Evolutionary conservation across 2,797 vertebrate genomes (phyloP), one percentile per base, ranked within the genome.

Genomic region (Champsocephalus esox): DNA sequence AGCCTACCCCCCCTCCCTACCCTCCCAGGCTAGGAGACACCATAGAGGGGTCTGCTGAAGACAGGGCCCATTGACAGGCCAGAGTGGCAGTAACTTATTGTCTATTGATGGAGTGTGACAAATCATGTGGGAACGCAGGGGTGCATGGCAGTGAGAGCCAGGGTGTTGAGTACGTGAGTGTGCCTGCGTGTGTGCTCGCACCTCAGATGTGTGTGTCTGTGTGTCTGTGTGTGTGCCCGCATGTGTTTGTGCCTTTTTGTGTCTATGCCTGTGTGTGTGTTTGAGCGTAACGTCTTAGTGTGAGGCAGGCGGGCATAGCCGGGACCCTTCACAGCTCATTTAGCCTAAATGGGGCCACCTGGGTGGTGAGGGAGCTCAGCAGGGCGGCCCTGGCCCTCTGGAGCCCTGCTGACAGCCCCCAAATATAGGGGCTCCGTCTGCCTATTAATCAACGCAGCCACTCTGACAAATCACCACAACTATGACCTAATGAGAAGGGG

Each of bases 281-380:
- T 85, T 91, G 83, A 87, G 85, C 73, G 62, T 89, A 86, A 80
- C 74, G 61, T 88, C 93, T 90, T 88, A 92, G 89, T 87, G 89
- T 90, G 88, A 88, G 89, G 90, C 87, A 92, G 87, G 89, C 94
- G 94, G 94, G 95, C 94, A 94, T 94, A 94, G 95, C 96, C 92
- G 94, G 96, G 96, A 95, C 95, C 95, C 96, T 97, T 98, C 97
- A 98, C 97, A 98, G 96, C 96, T 98, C 96, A 97, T 98, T 99
- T 98, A 98, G 96, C 92, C 96, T 96, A 96, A 97, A 97, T 97
- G 93, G 93, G 96, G 96, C 96, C 96, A 97, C 96, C 96, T 97
- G 97, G 96, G 96, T 97, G 96, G 96, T 95, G 96, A 95, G 95
- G 96, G 74, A 54, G 94, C 96, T 97, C 95, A 95, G 95, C 87